Evolutionary conservation across 2,888 invertebrate genomes (phyloP).

Genomic region (Bombylius discolor): DNA sequence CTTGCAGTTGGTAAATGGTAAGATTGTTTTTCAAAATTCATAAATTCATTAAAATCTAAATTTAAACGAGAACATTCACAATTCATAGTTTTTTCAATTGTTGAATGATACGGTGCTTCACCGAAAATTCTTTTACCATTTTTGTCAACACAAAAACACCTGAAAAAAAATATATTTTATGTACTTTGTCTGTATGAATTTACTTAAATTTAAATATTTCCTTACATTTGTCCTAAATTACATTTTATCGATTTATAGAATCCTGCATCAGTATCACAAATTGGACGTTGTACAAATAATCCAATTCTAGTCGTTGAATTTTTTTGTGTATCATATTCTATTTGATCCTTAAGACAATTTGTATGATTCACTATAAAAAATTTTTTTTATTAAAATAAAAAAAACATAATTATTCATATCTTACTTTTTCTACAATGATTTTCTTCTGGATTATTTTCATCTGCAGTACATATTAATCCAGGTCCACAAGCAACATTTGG

Average conservation of each 20-base stretch:
- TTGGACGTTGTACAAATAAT: slow-evolving; percentile 42
- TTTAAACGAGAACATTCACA: slow-evolving; percentile 51
- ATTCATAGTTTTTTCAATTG: slow-evolving; percentile 38
- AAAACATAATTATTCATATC: slow-evolving; percentile 16
- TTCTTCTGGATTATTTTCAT: slow-evolving; percentile 15
- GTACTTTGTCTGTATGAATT: neutral
- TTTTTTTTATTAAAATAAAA: neutral
- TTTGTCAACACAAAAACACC: slow-evolving; percentile 51
- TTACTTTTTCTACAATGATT: slow-evolving; percentile 41
- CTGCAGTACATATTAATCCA: slow-evolving; percentile 19
- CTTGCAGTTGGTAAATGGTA: slow-evolving; percentile 39
- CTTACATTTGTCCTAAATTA: slow-evolving; percentile 53
- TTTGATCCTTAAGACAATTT: slow-evolving; percentile 14
- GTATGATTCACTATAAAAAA: slow-evolving; percentile 14
- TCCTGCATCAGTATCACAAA: slow-evolving; percentile 48
- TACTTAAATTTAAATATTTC: slow-evolving; percentile 6
- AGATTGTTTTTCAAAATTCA: slow-evolving; percentile 29
- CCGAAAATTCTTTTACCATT: slow-evolving; percentile 54
- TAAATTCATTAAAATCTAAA: slow-evolving; percentile 36
- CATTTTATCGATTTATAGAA: slow-evolving; percentile 45
- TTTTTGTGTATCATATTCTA: slow-evolving; percentile 38
- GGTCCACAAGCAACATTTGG: slow-evolving; percentile 48
- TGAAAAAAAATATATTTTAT: slow-evolving; percentile 22
- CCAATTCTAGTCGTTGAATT: slow-evolving; percentile 40
- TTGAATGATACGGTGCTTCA: slow-evolving; percentile 40